Evolutionary conservation across 2,888 invertebrate species (phyloP).

Genomic region (Lycia hirtaria): DNA sequence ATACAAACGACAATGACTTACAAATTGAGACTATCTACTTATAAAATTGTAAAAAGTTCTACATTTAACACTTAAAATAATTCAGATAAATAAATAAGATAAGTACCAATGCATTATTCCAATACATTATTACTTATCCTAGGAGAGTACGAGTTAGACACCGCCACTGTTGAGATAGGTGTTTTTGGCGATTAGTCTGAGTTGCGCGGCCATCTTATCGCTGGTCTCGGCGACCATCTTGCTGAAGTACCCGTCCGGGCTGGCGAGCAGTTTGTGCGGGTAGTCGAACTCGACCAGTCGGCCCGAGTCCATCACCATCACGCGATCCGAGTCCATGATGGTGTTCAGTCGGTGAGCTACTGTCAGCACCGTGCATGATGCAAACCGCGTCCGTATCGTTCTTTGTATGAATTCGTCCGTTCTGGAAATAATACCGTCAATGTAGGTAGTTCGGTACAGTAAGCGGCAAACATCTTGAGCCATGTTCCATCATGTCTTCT

Average conservation of each 20-base stretch:
- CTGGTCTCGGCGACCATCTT: slow-evolving; percentile 12
- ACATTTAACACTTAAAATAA: too few species aligned
- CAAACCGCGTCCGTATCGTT: slow-evolving; percentile 92
- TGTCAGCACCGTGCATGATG: slow-evolving; percentile 93
- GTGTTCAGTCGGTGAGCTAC: slow-evolving; percentile 97
- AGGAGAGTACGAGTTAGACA: slow-evolving; percentile 37
- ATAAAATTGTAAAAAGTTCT: slow-evolving; percentile 17
- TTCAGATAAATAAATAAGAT: slow-evolving; percentile 21
- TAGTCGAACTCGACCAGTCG: slow-evolving; percentile 89
- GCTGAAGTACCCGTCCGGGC: slow-evolving; percentile 75
- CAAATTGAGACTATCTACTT: neutral
- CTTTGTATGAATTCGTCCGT: slow-evolving; percentile 94
- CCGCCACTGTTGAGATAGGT: slow-evolving; percentile 74
- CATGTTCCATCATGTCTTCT: too few species aligned
- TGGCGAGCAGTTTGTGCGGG: slow-evolving; percentile 87
- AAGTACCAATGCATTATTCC: slow-evolving; percentile 30
- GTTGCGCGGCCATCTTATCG: slow-evolving; percentile 78
- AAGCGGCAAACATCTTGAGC: too few species aligned
- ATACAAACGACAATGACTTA: slow-evolving; percentile 6
- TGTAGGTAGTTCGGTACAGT: too few species aligned
- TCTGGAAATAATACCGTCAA: slow-evolving; percentile 62
- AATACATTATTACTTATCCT: slow-evolving; percentile 23
- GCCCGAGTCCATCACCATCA: slow-evolving; percentile 95
- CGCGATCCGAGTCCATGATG: slow-evolving; percentile 96
- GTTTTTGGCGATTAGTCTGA: slow-evolving; percentile 75